These are phyloP conservation scores for Montipora capitata DNA, from an alignment of 92 coral and sea anemone genomes.

Conservation along the genomic window DNA sequence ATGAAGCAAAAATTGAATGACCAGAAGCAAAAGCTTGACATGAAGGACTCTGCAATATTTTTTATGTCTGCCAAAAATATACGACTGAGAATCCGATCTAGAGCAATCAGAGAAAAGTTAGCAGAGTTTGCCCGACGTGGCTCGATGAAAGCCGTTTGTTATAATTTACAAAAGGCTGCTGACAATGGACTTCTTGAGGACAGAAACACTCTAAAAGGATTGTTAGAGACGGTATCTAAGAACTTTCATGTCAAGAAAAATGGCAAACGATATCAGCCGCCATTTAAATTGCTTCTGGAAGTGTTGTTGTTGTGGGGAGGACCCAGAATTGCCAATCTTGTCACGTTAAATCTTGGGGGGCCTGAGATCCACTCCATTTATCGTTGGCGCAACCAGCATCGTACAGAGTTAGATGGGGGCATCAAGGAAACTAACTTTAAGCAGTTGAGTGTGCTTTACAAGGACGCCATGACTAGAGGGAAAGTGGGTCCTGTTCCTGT, in stretches of 20 bases:
- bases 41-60: slow-evolving; percentile 34
- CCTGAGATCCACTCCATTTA: slow-evolving; percentile 58
- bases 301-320: slow-evolving; percentile 58
- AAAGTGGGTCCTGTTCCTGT: slow-evolving; percentile 25
- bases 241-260: slow-evolving; percentile 64
- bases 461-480: too few relatives aligned
- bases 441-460: too few relatives aligned
- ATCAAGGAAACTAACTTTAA: too few relatives aligned
- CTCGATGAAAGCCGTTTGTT: slow-evolving; percentile 61
- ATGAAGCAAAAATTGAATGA: slow-evolving; percentile 36
- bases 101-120: slow-evolving; percentile 48
- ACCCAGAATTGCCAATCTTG: slow-evolving; percentile 53
- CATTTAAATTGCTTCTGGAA: slow-evolving; percentile 56
- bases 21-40: slow-evolving; percentile 25
- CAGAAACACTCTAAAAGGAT: slow-evolving; percentile 23
- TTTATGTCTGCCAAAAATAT: slow-evolving; percentile 36
- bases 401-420: background rate
- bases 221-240: slow-evolving; percentile 39
- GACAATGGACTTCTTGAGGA: slow-evolving; percentile 42
- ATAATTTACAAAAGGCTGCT: slow-evolving; percentile 48
- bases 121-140: slow-evolving; percentile 52
- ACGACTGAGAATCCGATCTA: slow-evolving; percentile 6
- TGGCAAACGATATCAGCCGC: slow-evolving; percentile 40
- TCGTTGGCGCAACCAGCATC: slow-evolving; percentile 48
- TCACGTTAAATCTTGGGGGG: slow-evolving; percentile 48